These are phyloP conservation scores for Aphidoletes aphidimyza DNA, from an alignment of 2,888 invertebrate species.

Conservation along the genomic window DNA sequence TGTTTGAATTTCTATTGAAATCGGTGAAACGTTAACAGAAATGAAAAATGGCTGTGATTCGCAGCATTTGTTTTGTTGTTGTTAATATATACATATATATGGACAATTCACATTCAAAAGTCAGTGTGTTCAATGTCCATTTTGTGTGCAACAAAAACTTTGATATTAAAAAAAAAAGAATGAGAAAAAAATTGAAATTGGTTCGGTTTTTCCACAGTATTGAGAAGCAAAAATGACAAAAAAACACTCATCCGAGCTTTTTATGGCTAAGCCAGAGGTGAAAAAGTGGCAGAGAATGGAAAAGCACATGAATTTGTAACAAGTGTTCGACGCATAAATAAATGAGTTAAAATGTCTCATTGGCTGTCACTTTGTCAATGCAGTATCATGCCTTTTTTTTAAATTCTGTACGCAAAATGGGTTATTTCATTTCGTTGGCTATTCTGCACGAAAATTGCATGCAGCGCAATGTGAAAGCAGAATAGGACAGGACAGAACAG, in stretches of 20 bases:
- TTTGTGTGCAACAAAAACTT: background rate
- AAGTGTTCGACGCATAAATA: slow-evolving; percentile 35
- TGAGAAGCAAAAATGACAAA: background rate
- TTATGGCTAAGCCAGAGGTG: background rate
- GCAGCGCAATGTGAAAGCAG: background rate
- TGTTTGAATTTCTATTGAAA: slow-evolving; percentile 39
- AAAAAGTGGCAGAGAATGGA: background rate
- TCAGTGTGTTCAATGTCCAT: background rate
- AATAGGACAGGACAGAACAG: too few species aligned
- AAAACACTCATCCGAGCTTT: background rate
- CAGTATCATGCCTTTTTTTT: slow-evolving; percentile 2
- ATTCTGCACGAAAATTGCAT: slow-evolving; percentile 14
- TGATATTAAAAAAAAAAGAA: background rate
- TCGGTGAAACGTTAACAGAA: slow-evolving; percentile 16
- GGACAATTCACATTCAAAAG: slow-evolving; percentile 32
- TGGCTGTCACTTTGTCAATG: slow-evolving; percentile 33
- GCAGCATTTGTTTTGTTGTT: too few species aligned
- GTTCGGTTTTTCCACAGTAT: background rate
- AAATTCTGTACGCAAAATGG: background rate
- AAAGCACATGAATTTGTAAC: slow-evolving; percentile 48
- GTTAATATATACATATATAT: too few species aligned
- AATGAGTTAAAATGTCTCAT: slow-evolving; percentile 51
- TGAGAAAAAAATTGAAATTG: background rate
- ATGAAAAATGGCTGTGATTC: slow-evolving; percentile 37
- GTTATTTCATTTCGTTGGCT: slow-evolving; percentile 15